These are phyloP conservation scores for Ellobium chinense DNA, from an alignment of 2,888 invertebrate species.

Conservation along the genomic window DNA sequence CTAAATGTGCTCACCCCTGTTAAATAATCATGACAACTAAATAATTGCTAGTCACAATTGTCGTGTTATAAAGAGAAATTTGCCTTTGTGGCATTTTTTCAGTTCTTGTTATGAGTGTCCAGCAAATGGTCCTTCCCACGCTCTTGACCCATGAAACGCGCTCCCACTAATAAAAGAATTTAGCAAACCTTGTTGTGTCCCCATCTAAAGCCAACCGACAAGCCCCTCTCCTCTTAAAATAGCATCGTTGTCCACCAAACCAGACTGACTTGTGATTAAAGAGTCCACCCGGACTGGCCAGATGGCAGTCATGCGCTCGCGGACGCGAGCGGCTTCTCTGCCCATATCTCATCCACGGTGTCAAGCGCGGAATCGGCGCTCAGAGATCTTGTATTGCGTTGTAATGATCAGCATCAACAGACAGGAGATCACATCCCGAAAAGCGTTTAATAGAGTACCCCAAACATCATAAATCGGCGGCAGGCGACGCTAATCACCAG, in stretches of 20 bases:
- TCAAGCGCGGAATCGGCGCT: neutral
- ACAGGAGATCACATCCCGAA: slow-evolving; percentile 8
- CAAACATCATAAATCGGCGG: slow-evolving; percentile 41
- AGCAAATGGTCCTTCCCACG: no score
- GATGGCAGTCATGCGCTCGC: slow-evolving; percentile 37
- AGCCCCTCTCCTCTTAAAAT: no score
- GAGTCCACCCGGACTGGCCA: slow-evolving; percentile 22
- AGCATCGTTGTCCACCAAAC: slow-evolving; percentile 11
- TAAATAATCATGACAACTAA: no score
- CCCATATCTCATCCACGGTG: slow-evolving; percentile 21
- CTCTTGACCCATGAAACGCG: no score
- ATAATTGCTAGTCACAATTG: no score
- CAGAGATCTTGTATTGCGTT: slow-evolving; percentile 14
- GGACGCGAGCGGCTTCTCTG: neutral
- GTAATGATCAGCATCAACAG: slow-evolving; percentile 23
- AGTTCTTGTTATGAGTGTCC: no score
- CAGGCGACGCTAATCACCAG: slow-evolving; percentile 31
- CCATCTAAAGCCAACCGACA: no score
- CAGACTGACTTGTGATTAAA: slow-evolving; percentile 32
- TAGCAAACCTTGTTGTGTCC: no score
- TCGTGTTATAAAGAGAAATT: no score
- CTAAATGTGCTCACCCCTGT: no score
- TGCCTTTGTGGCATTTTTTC: no score
- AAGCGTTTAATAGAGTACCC: slow-evolving; percentile 30
- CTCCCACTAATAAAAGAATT: no score